These are phyloP conservation scores for Trichogramma pretiosum DNA, from an alignment of 1,140 invertebrate genomes.

Conservation along the genomic window DNA sequence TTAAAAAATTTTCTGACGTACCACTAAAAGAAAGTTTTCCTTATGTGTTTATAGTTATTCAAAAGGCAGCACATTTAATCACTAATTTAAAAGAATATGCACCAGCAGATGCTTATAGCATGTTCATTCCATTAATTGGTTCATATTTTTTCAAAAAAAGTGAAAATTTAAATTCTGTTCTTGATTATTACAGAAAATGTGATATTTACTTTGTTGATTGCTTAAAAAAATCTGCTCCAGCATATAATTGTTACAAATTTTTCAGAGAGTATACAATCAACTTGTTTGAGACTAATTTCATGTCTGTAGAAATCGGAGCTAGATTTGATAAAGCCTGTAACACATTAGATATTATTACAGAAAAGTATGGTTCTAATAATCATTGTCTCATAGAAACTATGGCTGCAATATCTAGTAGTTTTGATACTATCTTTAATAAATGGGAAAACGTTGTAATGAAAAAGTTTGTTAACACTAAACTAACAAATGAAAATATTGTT, in stretches of 20 bases:
- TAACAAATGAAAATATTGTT: constrained; percentile 9
- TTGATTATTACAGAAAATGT: background rate
- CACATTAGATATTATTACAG: constrained; percentile 6
- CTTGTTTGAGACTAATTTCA: constrained; percentile 19
- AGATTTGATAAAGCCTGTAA: constrained; percentile 13
- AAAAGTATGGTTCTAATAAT: constrained; percentile 11
- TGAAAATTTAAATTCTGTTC: constrained; percentile 13
- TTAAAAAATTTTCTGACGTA: constrained; percentile 4
- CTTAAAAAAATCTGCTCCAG: constrained; percentile 16
- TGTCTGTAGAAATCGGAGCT: constrained; percentile 12
- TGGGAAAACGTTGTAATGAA: constrained; percentile 21
- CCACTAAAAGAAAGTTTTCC: background rate
- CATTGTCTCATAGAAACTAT: constrained; percentile 15
- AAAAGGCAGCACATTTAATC: constrained; percentile 5
- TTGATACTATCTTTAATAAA: constrained; percentile 20
- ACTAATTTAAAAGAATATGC: constrained; percentile 4
- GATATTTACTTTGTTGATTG: constrained; percentile 8
- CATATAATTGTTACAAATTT: constrained; percentile 21
- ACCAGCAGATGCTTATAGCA: constrained; percentile 3
- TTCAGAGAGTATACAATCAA: constrained; percentile 21
- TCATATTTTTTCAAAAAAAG: constrained; percentile 15
- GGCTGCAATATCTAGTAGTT: constrained; percentile 13
- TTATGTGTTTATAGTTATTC: background rate
- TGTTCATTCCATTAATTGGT: constrained; percentile 1
- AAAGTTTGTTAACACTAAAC: constrained; percentile 12